phyloP scores from a whole-genome alignment of 2,113 vertebrate genomes.

The Bos indicus region DNA sequence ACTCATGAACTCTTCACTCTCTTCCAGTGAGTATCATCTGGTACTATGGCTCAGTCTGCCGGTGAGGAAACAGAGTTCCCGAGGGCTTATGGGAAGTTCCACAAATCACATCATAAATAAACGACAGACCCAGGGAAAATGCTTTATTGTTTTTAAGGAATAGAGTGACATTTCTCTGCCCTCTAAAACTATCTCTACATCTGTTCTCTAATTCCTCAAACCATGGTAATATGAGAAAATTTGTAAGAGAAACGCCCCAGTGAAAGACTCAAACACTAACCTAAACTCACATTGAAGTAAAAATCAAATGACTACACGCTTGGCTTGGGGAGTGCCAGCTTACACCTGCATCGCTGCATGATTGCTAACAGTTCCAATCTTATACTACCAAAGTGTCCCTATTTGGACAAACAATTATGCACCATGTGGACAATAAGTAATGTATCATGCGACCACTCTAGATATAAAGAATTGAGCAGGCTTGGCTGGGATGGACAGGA shows the following conservation, averaged over 20 bases:
- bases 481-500: not conserved
- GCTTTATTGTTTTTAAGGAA: not conserved
- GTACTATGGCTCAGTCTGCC: rapidly evolving
- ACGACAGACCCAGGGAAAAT: rapidly evolving
- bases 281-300: not conserved
- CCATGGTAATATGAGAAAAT: not conserved
- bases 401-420: rapidly evolving
- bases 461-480: not conserved
- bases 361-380: no score
- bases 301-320: rapidly evolving
- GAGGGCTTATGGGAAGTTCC: not conserved
- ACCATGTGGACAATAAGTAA: rapidly evolving
- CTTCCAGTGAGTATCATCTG: not conserved
- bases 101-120: no score
- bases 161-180: not conserved
- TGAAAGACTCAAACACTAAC: not conserved
- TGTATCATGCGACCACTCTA: rapidly evolving
- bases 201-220: not conserved
- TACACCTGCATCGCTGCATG: rapidly evolving
- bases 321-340: not conserved
- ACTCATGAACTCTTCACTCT: no score
- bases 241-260: not conserved
- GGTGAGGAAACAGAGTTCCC: not conserved
- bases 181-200: not conserved
- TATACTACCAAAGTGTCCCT: not conserved